Percentiles rank a stretch among this genome's conserved stretches.
These are phyloP conservation scores for Drosophila guanche DNA, from an alignment of 1,140 invertebrate species.

Conservation along the genomic window DNA sequence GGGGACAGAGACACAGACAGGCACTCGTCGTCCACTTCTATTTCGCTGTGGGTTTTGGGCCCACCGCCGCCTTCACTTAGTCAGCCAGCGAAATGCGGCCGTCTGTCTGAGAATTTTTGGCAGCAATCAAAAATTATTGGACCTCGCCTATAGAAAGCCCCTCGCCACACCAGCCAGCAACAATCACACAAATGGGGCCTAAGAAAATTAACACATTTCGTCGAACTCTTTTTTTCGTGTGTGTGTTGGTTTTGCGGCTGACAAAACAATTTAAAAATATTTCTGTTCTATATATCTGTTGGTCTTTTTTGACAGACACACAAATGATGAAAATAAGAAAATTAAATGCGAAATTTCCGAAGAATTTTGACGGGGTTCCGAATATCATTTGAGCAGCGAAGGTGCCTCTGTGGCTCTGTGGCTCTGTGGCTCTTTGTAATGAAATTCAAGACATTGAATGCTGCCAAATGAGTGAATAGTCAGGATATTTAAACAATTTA, in stretches of 20 bases:
- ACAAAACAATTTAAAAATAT: slow-evolving; percentile 69
- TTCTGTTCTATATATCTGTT: neutral
- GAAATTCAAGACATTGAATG: too few species aligned
- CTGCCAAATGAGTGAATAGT: too few species aligned
- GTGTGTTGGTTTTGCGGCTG: slow-evolving; percentile 30
- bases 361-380: neutral
- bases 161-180: neutral
- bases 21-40: slow-evolving; percentile 15
- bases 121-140: slow-evolving; percentile 74
- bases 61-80: slow-evolving; percentile 34
- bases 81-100: slow-evolving; percentile 55
- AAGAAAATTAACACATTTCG: slow-evolving; percentile 75
- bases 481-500: too few species aligned
- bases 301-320: slow-evolving; percentile 1
- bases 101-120: slow-evolving; percentile 73
- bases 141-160: slow-evolving; percentile 36
- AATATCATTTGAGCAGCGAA: too few species aligned
- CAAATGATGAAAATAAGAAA: slow-evolving; percentile 5
- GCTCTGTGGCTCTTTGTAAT: too few species aligned
- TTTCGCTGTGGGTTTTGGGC: neutral
- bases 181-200: slow-evolving; percentile 36
- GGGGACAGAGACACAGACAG: neutral
- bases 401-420: too few species aligned
- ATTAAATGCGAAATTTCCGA: slow-evolving; percentile 21
- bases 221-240: slow-evolving; percentile 16